phyloP scores from a whole-genome alignment of 2,797 vertebrate genomes.

The Sphenopsis melanotis region DNA sequence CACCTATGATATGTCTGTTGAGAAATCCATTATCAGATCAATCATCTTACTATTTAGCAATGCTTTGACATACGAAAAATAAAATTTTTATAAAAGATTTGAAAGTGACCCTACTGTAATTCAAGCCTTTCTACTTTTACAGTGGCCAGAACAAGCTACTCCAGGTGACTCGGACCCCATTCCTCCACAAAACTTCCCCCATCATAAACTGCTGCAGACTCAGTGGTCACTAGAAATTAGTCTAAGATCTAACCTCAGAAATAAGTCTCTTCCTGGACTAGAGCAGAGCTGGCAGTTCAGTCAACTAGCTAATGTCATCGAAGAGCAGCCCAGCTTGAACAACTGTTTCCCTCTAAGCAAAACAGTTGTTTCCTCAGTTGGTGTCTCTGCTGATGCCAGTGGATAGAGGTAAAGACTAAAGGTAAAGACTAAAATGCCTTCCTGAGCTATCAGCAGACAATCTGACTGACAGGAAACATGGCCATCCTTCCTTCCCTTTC shows the following conservation, averaged over 20 bases:
- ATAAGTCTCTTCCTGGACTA: not conserved
- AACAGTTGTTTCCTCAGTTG: not conserved
- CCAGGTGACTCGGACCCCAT: rapidly evolving
- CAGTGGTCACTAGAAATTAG: not conserved
- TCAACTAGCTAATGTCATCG: not conserved
- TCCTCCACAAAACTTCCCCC: not conserved
- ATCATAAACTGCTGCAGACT: not conserved
- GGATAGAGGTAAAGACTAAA: not conserved
- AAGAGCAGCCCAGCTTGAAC: not conserved
- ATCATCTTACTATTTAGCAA: not conserved
- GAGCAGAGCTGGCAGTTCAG: not conserved
- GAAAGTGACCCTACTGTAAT: not conserved
- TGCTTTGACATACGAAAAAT: not conserved
- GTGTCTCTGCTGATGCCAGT: not conserved
- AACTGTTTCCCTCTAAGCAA: not conserved
- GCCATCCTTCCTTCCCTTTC: not conserved
- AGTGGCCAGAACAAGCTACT: not conserved
- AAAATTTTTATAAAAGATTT: not conserved
- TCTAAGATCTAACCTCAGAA: not conserved
- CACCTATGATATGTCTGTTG: not conserved
- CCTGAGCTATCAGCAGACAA: not conserved
- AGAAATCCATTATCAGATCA: not conserved
- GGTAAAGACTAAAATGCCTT: not conserved
- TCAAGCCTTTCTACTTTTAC: not conserved
- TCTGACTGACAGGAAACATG: not conserved